Conservation (phyloP, 2,797 vertebrate species). For the Sciurus vulgaris region DNA sequence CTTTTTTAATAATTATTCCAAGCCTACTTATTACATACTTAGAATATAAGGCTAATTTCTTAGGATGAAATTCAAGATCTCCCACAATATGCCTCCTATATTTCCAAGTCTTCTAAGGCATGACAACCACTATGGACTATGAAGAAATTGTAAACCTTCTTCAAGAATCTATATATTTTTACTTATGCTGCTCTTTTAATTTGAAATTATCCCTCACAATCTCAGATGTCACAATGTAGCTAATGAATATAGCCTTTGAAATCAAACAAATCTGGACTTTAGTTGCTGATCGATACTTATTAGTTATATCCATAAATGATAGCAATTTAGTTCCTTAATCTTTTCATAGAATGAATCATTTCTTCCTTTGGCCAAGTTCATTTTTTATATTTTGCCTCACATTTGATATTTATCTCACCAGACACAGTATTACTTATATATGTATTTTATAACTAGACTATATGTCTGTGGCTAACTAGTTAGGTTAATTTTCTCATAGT, state of each 20-base stretch:
- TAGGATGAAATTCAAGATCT: background rate
- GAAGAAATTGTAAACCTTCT: background rate
- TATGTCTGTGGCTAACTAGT: background rate
- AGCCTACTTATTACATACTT: background rate
- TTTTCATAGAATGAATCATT: slow-evolving; percentile 47
- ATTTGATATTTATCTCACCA: background rate
- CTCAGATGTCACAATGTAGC: background rate
- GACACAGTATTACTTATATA: background rate
- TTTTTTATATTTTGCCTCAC: background rate
- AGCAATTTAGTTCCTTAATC: slow-evolving; percentile 18
- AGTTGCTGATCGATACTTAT: background rate
- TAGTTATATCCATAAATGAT: slow-evolving; percentile 13
- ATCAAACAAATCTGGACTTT: slow-evolving; percentile 4
- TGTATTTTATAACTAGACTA: background rate
- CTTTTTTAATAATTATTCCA: background rate
- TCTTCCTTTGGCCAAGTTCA: background rate
- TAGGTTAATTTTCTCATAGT: background rate
- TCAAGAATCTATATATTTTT: background rate
- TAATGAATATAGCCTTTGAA: slow-evolving; percentile 10
- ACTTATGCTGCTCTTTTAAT: background rate
- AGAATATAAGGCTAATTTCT: background rate
- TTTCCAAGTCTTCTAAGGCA: background rate
- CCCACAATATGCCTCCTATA: background rate
- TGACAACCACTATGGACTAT: background rate
- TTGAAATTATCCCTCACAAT: background rate